phyloP scores from a whole-genome alignment of 2,797 vertebrate species.

The Ceryle rudis region DNA sequence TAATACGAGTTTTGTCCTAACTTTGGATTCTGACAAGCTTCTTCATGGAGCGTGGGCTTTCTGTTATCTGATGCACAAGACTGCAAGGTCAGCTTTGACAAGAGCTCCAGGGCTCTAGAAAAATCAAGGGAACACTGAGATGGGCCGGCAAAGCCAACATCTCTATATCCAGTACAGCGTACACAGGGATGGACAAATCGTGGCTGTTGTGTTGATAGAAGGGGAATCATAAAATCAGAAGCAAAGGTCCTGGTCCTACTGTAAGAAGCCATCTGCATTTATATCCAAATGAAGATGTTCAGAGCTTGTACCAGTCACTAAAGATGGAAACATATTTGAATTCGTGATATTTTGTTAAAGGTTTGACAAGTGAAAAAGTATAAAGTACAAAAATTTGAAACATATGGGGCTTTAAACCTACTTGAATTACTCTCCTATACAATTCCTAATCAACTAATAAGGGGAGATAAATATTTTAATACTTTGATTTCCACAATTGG shows the following conservation, averaged over 20 bases:
- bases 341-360: neutral
- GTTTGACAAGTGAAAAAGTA: neutral
- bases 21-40: neutral
- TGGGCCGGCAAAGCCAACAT: neutral
- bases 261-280: neutral
- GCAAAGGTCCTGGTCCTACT: neutral
- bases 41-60: fast-evolving
- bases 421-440: neutral
- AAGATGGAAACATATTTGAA: neutral
- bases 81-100: neutral
- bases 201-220: neutral
- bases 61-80: neutral
- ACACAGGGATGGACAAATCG: neutral
- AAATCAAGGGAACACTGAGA: neutral
- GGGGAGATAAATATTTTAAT: neutral
- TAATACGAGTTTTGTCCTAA: neutral
- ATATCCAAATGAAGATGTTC: neutral
- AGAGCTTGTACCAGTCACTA: neutral
- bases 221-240: neutral
- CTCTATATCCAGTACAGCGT: neutral
- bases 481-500: neutral
- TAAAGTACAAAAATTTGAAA: neutral
- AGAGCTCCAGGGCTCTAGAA: neutral
- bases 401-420: neutral
- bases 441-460: neutral